Evolutionary conservation across 2,113 vertebrate species (phyloP), one percentile per base, ranked within the genome.

Genomic region (Marmota monax): DNA sequence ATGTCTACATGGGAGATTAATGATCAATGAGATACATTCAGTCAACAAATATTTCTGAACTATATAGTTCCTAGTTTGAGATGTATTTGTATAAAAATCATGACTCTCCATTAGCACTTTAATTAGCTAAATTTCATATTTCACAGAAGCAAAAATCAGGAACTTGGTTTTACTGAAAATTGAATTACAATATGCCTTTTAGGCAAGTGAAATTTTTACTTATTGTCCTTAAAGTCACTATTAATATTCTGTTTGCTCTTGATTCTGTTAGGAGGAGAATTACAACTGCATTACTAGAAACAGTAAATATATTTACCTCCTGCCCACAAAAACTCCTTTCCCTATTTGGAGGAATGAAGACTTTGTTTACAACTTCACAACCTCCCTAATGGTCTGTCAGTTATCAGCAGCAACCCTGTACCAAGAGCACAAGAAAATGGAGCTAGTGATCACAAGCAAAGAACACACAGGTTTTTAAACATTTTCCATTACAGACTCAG

Each of bases 111-210:
- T 87, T 51, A 96, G 7, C 20, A 74, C 65, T 93, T 94, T 74
- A 82, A 74, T 37, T 90, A 88, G 29, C 88, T 32, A 42, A 89
- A 84, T 95, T 98, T n/a, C 11, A n/a, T 97, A 97, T 92, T 92
- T 95, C 82, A 91, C 0, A 84, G 67, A 69, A 83, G 29, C 70
- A 70, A 88, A 95, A 65, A 85, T 48, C 12, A 74, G 48, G 20
- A 86, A 32, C 65, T 97, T 58, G 13, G 61, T 97, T 95, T 93
- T 88, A 88, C 29, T 94, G 79, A 85, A 80, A 79, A 95, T 87
- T 37, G 69, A 42, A 34, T 65, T 91, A 89, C 42, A 16, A 7
- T 94, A 79, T 94, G 85, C 95, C 95, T 84, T 95, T 70, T 92
- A 90, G 63, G 78, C 61, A 96, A 95, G 88, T 80, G 69, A 78